These are phyloP conservation scores for Synanthedon myopaeformis DNA, from an alignment of 2,888 invertebrate genomes.

Conservation along the genomic window DNA sequence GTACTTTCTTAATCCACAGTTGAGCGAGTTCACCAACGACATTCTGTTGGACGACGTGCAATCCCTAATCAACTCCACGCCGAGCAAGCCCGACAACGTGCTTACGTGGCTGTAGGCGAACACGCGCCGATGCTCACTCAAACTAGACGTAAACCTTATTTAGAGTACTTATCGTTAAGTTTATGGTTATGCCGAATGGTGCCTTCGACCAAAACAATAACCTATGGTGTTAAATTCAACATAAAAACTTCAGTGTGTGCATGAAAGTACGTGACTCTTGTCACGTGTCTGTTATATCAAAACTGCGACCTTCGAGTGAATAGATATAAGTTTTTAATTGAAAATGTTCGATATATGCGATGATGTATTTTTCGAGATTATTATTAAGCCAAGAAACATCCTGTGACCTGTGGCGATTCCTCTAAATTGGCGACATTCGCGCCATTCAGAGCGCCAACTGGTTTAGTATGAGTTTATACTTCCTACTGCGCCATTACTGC, in stretches of 20 bases:
- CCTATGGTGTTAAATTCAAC: conserved; percentile 49
- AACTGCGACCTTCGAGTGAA: conserved; percentile 1
- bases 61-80: conserved; percentile 88
- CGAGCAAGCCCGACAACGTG: conserved; percentile 87
- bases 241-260: conserved; percentile 52
- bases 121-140: conserved; percentile 11
- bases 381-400: too few relatives aligned
- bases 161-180: conserved; percentile 27
- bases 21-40: conserved; percentile 87
- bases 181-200: conserved; percentile 5
- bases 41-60: conserved; percentile 90
- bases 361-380: too few relatives aligned
- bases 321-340: background rate
- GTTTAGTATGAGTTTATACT: too few relatives aligned
- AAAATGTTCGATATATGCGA: background rate
- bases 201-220: conserved; percentile 16
- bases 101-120: conserved; percentile 83
- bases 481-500: too few relatives aligned
- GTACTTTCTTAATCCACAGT: conserved; percentile 42
- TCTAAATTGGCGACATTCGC: too few relatives aligned
- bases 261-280: conserved; percentile 24
- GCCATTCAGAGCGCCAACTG: too few relatives aligned
- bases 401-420: too few relatives aligned
- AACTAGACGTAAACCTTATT: conserved; percentile 20
- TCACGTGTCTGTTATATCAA: conserved; percentile 3